These are phyloP conservation scores for Mythimna pallens DNA, from an alignment of 2,888 invertebrate species.

Conservation along the genomic window DNA sequence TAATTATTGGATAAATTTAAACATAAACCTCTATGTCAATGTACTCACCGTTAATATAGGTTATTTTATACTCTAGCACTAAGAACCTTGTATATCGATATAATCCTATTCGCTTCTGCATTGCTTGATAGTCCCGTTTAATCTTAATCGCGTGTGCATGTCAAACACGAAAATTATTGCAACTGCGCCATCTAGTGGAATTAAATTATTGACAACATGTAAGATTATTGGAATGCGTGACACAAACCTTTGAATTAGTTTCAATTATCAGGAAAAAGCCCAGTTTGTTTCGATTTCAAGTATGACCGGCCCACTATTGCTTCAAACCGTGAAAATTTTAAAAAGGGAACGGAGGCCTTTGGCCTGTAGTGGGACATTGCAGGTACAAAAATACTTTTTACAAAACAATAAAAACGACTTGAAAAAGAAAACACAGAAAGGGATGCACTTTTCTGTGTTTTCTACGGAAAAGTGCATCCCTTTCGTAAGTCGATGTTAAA, in stretches of 20 bases:
- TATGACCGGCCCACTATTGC: no score
- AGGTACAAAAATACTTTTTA: no score
- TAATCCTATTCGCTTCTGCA: neutral
- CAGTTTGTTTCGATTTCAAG: no score
- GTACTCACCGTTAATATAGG: neutral
- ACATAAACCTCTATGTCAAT: neutral
- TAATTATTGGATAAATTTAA: neutral
- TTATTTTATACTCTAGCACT: neutral
- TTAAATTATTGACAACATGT: neutral
- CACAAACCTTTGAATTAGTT: neutral
- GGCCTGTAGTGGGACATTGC: neutral
- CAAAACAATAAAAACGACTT: no score
- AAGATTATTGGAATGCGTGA: neutral
- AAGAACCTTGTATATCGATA: slow-evolving; percentile 6
- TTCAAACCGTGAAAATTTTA: neutral
- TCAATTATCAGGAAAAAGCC: neutral
- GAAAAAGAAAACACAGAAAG: no score
- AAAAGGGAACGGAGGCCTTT: neutral
- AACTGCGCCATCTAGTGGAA: neutral
- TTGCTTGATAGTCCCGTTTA: neutral
- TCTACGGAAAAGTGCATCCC: no score
- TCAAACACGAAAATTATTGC: neutral
- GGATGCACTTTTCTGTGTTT: no score
- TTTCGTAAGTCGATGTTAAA: no score
- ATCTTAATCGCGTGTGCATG: neutral